These are phyloP conservation scores for Sebastiscus tertius DNA, from an alignment of 2,797 vertebrate species.

Conservation along the genomic window DNA sequence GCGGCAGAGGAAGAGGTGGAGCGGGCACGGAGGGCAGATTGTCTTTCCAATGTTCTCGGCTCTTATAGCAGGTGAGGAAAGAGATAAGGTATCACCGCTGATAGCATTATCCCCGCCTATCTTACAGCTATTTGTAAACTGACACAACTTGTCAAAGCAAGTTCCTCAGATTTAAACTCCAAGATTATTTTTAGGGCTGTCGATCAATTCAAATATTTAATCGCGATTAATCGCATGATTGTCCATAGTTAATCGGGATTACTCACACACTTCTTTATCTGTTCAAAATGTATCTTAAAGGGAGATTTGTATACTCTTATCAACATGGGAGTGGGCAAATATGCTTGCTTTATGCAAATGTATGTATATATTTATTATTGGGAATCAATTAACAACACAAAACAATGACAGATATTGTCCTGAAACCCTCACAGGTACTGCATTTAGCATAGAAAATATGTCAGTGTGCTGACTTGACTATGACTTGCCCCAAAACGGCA, in stretches of 20 bases:
- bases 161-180: slow-evolving; percentile 1
- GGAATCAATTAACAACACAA: too few relatives aligned
- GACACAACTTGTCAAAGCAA: slow-evolving; percentile 14
- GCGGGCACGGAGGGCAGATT: background rate
- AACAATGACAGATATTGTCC: too few relatives aligned
- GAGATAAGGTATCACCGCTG: slow-evolving; percentile 41
- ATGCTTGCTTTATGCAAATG: too few relatives aligned
- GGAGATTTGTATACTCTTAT: too few relatives aligned
- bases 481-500: too few relatives aligned
- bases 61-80: slow-evolving; percentile 33
- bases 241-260: background rate
- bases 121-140: slow-evolving; percentile 16
- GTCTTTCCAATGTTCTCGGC: slow-evolving; percentile 35
- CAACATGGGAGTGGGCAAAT: too few relatives aligned
- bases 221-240: too few relatives aligned
- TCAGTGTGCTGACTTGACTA: too few relatives aligned
- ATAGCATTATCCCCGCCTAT: slow-evolving; percentile 20
- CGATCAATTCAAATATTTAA: background rate
- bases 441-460: too few relatives aligned
- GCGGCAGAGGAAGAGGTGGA: slow-evolving; percentile 18
- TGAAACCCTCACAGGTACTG: too few relatives aligned
- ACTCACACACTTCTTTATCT: background rate
- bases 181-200: background rate
- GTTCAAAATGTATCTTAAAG: too few relatives aligned
- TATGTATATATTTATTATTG: too few relatives aligned